A percentile compares a stretch with the other conserved stretches of the same genome.
Conservation (phyloP, 2,113 vertebrate species). For the Eptatretus burgeri region DNA sequence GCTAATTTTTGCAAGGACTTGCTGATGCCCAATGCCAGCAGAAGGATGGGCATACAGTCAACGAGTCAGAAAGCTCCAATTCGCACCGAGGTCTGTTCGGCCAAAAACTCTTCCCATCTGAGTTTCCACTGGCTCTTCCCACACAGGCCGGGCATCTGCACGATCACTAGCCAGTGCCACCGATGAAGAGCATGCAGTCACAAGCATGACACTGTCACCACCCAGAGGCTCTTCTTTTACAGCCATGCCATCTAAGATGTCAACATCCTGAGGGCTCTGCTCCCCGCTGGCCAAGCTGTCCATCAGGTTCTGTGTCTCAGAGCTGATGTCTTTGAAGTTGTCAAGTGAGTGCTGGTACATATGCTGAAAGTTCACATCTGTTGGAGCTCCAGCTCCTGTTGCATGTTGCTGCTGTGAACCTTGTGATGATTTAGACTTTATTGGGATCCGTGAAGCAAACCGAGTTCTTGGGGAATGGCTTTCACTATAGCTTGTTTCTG, state of each 20-base stretch:
- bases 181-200: too few relatives aligned
- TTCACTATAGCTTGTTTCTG: too few relatives aligned
- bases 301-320: slow-evolving; percentile 72
- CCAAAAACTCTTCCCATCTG: slow-evolving; percentile 94
- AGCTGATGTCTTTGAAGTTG: slow-evolving; percentile 76
- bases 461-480: too few relatives aligned
- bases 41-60: too few relatives aligned
- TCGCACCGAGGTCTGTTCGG: slow-evolving; percentile 28
- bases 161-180: slow-evolving; percentile 33
- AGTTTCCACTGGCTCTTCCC: slow-evolving; percentile 93
- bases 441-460: slow-evolving; percentile 19
- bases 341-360: slow-evolving; percentile 44
- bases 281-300: slow-evolving; percentile 56
- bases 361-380: slow-evolving; percentile 29
- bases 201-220: too few relatives aligned
- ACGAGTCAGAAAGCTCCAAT: too few relatives aligned
- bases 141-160: slow-evolving; percentile 83
- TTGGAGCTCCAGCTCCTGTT: slow-evolving; percentile 33
- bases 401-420: slow-evolving; percentile 11
- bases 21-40: too few relatives aligned
- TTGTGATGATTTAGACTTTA: slow-evolving; percentile 23
- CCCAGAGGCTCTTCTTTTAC: slow-evolving; percentile 59
- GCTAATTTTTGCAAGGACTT: too few relatives aligned
- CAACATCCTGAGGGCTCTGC: slow-evolving; percentile 42
- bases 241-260: slow-evolving; percentile 72